Percentiles rank a stretch among this genome's conserved stretches.
These are phyloP conservation scores for Brachionus sp. DNA, from an alignment of 1,140 invertebrate species.

Conservation along the genomic window DNA sequence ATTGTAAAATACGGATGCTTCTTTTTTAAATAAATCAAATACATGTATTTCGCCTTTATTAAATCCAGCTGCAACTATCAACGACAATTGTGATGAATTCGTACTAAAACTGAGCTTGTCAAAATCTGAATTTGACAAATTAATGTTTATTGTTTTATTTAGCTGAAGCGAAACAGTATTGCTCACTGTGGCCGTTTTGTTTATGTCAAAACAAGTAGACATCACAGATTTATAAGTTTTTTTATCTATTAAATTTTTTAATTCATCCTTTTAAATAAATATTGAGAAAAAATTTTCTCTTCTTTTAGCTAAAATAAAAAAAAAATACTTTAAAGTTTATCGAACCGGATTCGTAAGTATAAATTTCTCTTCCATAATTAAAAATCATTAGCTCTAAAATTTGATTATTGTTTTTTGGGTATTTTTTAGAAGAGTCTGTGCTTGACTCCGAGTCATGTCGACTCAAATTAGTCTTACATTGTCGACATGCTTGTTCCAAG, in stretches of 20 bases:
- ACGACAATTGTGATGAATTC: not conserved
- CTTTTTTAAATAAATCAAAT: slow-evolving; percentile 44
- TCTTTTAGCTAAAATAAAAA: not conserved
- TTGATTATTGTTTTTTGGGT: not conserved
- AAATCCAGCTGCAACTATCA: slow-evolving; percentile 45
- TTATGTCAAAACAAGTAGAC: slow-evolving; percentile 37
- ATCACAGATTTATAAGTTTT: slow-evolving; percentile 34
- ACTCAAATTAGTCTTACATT: not conserved
- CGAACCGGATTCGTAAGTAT: slow-evolving; percentile 2
- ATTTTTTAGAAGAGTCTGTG: not conserved
- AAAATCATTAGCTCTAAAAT: slow-evolving; percentile 10
- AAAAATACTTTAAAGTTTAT: not conserved
- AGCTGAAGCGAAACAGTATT: slow-evolving; percentile 27
- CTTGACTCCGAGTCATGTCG: not conserved
- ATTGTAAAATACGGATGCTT: slow-evolving; percentile 39
- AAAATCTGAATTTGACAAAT: slow-evolving; percentile 16
- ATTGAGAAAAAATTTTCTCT: not conserved
- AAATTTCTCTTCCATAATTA: slow-evolving; percentile 34
- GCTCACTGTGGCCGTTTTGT: not conserved
- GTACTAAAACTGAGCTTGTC: not conserved
- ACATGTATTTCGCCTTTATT: slow-evolving; percentile 45
- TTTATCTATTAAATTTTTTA: slow-evolving; percentile 41
- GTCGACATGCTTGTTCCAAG: not conserved
- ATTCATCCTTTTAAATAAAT: not conserved
- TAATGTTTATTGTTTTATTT: not conserved